Percentiles rank a stretch among this genome's conserved stretches.
phyloP scores from a whole-genome alignment of 2,888 invertebrate species.

The Athripsodes cinereus region DNA sequence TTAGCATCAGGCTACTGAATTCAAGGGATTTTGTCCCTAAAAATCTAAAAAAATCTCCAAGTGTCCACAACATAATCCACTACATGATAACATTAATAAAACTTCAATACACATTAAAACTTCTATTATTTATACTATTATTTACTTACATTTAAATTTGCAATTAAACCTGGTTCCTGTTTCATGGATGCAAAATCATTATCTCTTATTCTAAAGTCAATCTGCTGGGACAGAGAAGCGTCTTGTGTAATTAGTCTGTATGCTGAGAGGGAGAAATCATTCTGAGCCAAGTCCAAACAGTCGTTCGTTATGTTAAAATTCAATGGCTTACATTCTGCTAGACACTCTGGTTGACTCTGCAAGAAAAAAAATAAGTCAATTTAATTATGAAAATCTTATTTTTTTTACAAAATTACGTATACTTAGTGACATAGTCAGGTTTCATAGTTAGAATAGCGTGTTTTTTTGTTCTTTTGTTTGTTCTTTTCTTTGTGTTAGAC shows the following conservation, averaged over 20 bases:
- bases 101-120: neutral
- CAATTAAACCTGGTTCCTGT: conserved; percentile 24
- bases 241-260: conserved; percentile 24
- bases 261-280: conserved; percentile 22
- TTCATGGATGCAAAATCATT: conserved; percentile 24
- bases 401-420: no score
- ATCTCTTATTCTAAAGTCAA: conserved; percentile 25
- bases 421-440: no score
- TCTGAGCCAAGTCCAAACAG: conserved; percentile 25
- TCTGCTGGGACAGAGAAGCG: conserved; percentile 20
- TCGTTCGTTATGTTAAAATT: conserved; percentile 27
- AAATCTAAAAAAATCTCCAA: no score
- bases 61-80: no score
- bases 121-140: no score
- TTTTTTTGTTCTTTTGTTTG: no score
- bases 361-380: conserved; percentile 13
- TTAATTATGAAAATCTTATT: no score
- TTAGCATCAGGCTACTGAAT: no score
- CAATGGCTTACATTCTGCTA: conserved; percentile 26
- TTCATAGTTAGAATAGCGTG: no score
- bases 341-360: conserved; percentile 25
- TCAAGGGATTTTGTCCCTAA: no score
- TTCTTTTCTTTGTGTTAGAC: no score
- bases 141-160: conserved; percentile 21
- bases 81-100: neutral